Percentiles rank a stretch among this genome's conserved stretches.
Evolutionary conservation across 2,797 vertebrate genomes (phyloP).

Genomic region (Choloepus didactylus): DNA sequence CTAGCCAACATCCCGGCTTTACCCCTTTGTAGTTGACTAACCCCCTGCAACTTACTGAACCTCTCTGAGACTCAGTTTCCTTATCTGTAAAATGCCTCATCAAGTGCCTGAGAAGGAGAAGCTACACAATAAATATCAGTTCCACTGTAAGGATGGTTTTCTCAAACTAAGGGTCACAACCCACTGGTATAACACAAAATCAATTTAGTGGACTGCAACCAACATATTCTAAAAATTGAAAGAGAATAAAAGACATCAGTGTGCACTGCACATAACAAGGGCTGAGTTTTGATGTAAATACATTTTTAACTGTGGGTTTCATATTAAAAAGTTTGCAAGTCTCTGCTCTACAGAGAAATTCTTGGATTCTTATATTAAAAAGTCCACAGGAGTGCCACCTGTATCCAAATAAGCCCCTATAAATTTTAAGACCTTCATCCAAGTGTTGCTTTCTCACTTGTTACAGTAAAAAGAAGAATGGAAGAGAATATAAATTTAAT

Average conservation of each 20-base stretch:
- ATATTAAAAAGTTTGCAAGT: constrained; percentile 39
- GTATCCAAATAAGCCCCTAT: constrained; percentile 28
- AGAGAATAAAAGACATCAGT: background rate
- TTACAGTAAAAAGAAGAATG: constrained; percentile 58
- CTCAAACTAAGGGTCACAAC: background rate
- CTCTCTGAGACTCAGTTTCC: background rate
- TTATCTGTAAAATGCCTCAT: background rate
- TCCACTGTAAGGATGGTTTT: background rate
- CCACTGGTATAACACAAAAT: background rate
- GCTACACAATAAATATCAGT: background rate
- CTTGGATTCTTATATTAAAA: background rate
- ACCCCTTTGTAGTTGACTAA: background rate
- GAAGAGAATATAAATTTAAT: constrained; percentile 54
- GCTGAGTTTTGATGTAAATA: background rate
- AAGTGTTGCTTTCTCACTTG: constrained; percentile 47
- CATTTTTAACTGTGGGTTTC: background rate
- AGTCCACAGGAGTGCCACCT: background rate
- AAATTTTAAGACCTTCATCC: constrained; percentile 54
- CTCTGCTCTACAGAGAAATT: constrained; percentile 36
- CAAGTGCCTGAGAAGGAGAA: constrained; percentile 30
- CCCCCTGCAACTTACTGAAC: background rate
- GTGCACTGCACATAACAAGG: background rate
- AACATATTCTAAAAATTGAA: constrained; percentile 45
- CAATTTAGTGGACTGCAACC: background rate
- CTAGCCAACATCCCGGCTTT: background rate